A percentile compares a stretch with the other conserved stretches of the same genome.
Conservation (phyloP, 2,113 vertebrate species). For the Menura novaehollandiae region DNA sequence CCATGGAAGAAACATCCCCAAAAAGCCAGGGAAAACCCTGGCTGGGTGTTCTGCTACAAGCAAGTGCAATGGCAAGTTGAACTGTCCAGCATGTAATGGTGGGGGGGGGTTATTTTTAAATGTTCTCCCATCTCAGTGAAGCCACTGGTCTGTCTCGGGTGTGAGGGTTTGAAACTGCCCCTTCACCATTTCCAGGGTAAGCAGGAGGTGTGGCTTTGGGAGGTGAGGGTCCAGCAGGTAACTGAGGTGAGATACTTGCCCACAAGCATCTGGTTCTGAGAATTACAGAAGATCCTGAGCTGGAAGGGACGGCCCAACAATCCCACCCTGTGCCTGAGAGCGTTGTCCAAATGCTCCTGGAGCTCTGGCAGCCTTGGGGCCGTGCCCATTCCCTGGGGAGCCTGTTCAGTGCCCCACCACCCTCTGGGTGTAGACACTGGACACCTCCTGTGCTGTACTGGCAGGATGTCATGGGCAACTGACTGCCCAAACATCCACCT, state of each 20-base stretch:
- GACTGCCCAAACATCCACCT: fast-evolving
- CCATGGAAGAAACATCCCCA: not conserved
- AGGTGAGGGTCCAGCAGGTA: too few relatives aligned
- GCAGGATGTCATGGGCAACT: not conserved
- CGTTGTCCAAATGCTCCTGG: not conserved
- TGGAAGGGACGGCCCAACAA: not conserved
- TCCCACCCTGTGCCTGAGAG: not conserved
- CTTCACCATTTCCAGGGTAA: fast-evolving
- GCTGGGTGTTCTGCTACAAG: not conserved
- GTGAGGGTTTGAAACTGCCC: not conserved
- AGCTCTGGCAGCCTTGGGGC: not conserved
- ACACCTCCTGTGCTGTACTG: fast-evolving
- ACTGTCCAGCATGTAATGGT: not conserved
- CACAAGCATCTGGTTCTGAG: not conserved
- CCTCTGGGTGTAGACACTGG: not conserved
- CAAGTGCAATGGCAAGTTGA: not conserved
- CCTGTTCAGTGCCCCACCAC: not conserved
- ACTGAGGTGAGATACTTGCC: not conserved
- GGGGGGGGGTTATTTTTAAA: not conserved
- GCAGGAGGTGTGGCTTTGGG: not conserved
- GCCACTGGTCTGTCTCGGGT: not conserved
- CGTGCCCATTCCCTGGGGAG: not conserved
- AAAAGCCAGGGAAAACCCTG: not conserved
- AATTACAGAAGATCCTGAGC: not conserved
- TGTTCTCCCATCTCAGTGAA: not conserved